Evolutionary conservation across 2,113 vertebrate species (phyloP).

Genomic region (Symphodus melops): DNA sequence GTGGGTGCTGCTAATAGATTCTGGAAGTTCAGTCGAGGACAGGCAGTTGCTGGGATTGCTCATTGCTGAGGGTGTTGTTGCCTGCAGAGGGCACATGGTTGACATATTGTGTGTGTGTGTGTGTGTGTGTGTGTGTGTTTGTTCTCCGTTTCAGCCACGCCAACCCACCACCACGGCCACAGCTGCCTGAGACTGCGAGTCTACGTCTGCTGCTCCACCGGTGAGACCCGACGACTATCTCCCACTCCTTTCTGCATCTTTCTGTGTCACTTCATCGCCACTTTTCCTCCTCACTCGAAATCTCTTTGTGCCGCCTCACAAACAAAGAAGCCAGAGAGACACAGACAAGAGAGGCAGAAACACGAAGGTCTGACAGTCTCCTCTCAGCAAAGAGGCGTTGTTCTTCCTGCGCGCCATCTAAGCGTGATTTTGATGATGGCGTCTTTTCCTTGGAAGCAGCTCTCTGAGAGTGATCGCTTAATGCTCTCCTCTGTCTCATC

Average conservation of each 20-base stretch:
- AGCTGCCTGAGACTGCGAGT: constrained; percentile 96
- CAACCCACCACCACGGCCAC: constrained; percentile 92
- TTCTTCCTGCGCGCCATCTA: constrained; percentile 35
- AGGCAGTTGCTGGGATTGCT: constrained; percentile 1
- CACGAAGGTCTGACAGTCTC: constrained; percentile 48
- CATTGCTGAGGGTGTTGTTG: background rate
- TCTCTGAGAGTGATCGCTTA: constrained; percentile 53
- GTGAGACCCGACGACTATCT: constrained; percentile 81
- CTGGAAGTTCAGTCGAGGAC: constrained; percentile 46
- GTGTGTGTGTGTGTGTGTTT: constrained; percentile 33
- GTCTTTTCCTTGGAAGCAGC: constrained; percentile 41
- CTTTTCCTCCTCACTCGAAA: background rate
- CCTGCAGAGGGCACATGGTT: constrained; percentile 72
- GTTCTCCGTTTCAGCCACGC: constrained; percentile 85
- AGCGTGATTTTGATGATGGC: constrained; percentile 44
- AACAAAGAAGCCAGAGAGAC: constrained; percentile 11
- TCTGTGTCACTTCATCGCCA: constrained; percentile 20
- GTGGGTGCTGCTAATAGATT: constrained; percentile 52
- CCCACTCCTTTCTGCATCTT: background rate
- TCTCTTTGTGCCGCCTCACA: constrained; percentile 23
- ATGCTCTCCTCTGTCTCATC: constrained; percentile 55
- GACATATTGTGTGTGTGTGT: constrained; percentile 46
- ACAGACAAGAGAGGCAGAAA: background rate
- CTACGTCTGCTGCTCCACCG: constrained; percentile 94
- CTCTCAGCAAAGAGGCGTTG: constrained; percentile 39